Evolutionary conservation across 2,888 invertebrate species (phyloP).

Genomic region (Eilema sororculum): DNA sequence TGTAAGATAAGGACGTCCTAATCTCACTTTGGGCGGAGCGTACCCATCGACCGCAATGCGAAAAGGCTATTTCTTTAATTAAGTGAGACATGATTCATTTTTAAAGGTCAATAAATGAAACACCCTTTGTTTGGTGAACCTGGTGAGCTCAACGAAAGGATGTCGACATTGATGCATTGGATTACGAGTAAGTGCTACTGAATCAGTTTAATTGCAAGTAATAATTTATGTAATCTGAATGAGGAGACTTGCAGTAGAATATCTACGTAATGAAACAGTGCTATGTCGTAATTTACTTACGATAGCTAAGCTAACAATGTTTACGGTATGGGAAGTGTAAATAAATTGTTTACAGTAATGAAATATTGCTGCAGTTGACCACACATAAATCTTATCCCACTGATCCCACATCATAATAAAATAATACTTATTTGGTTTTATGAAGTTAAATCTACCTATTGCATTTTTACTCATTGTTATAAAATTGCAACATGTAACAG

Average conservation of each 20-base stretch:
- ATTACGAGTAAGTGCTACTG: conserved; percentile 42
- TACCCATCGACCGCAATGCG: conserved; percentile 46
- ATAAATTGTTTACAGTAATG: not conserved
- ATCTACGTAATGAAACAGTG: conserved; percentile 30
- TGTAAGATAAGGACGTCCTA: conserved; percentile 68
- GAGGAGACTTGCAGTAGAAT: conserved; percentile 31
- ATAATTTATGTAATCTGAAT: conserved; percentile 49
- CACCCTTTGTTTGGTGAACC: conserved; percentile 37
- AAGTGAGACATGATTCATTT: conserved; percentile 56
- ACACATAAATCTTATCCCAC: not conserved
- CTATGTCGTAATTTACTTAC: conserved; percentile 13
- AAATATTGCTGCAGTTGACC: not conserved
- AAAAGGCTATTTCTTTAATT: conserved; percentile 60
- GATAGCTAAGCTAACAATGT: conserved; percentile 5
- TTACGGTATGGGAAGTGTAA: not conserved
- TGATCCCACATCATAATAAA: no score
- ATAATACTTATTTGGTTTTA: no score
- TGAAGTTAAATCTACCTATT: no score
- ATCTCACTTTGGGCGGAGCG: conserved; percentile 57
- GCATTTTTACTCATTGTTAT: no score
- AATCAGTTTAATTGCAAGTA: conserved; percentile 52
- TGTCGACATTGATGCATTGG: conserved; percentile 47
- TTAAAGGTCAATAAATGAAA: conserved; percentile 39
- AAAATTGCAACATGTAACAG: no score
- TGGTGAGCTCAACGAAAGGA: conserved; percentile 23